A percentile compares a stretch with the other conserved stretches of the same genome.
Conservation (phyloP, 2,113 vertebrate species). For the Ciconia boyciana region DNA sequence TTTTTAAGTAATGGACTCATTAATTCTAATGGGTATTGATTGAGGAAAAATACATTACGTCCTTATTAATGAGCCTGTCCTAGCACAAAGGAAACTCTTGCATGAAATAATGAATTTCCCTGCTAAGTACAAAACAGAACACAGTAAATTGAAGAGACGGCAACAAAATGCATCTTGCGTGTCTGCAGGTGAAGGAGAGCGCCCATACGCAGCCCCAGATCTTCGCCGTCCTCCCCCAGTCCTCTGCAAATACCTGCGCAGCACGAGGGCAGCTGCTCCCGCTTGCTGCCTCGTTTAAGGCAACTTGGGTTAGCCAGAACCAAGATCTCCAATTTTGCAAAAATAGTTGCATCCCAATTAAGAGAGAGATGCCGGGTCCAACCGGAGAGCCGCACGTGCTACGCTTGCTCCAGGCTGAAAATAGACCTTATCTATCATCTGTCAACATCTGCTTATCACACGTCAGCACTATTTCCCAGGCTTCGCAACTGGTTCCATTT, state of each 20-base stretch:
- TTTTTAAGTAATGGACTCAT: constrained; percentile 69
- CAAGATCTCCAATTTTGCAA: not conserved
- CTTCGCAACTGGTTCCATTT: not conserved
- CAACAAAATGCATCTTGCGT: not conserved
- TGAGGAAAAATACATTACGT: constrained; percentile 67
- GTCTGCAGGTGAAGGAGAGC: not conserved
- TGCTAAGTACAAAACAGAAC: not conserved
- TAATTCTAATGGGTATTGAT: constrained; percentile 80
- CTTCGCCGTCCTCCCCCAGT: rapidly evolving
- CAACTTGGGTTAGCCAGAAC: not conserved
- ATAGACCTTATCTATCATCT: not conserved
- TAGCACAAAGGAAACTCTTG: constrained; percentile 36
- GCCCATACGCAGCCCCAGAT: rapidly evolving
- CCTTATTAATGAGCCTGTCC: constrained; percentile 71
- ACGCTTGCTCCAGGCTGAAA: not conserved
- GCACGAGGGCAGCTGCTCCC: not conserved
- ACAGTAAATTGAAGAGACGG: rapidly evolving
- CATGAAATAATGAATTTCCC: constrained; percentile 34
- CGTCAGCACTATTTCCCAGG: not conserved
- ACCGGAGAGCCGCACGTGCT: not conserved
- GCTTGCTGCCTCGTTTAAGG: not conserved
- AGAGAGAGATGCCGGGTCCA: not conserved
- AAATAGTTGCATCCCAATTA: not conserved
- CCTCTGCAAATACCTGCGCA: not conserved
- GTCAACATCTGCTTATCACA: not conserved